Conservation (phyloP, 2,113 vertebrate genomes). For the Eptesicus fuscus region DNA sequence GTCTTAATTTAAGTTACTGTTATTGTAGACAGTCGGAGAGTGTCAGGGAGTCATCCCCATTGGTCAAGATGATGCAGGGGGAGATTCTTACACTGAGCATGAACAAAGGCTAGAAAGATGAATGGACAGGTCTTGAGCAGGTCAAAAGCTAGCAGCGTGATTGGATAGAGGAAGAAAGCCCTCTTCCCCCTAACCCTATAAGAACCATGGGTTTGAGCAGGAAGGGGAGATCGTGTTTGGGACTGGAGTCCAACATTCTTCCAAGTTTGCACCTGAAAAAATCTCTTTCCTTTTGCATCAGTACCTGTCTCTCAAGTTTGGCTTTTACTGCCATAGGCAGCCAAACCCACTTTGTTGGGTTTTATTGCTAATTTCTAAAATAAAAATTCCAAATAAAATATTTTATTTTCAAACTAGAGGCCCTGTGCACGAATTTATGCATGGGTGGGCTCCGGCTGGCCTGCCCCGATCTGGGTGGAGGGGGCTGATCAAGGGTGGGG, state of each 20-base stretch:
- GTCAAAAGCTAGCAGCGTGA: background rate
- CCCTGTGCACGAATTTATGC: too few relatives aligned
- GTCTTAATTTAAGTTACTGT: background rate
- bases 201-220: background rate
- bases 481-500: too few relatives aligned
- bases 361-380: background rate
- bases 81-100: background rate
- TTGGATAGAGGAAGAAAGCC: background rate
- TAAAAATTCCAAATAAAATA: background rate
- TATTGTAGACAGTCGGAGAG: background rate
- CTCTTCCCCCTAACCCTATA: background rate
- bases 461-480: fast-evolving
- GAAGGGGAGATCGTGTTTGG: background rate
- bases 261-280: background rate
- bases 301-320: background rate
- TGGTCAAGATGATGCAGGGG: background rate
- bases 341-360: background rate
- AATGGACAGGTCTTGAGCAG: background rate
- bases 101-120: background rate
- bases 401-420: background rate
- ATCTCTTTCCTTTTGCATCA: background rate
- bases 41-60: background rate
- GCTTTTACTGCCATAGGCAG: background rate
- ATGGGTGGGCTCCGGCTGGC: too few relatives aligned
- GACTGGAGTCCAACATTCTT: background rate